A percentile compares a stretch with the other conserved stretches of the same genome.
Evolutionary conservation across 2,888 invertebrate genomes (phyloP).

Genomic region (Dryomyza anilis): DNA sequence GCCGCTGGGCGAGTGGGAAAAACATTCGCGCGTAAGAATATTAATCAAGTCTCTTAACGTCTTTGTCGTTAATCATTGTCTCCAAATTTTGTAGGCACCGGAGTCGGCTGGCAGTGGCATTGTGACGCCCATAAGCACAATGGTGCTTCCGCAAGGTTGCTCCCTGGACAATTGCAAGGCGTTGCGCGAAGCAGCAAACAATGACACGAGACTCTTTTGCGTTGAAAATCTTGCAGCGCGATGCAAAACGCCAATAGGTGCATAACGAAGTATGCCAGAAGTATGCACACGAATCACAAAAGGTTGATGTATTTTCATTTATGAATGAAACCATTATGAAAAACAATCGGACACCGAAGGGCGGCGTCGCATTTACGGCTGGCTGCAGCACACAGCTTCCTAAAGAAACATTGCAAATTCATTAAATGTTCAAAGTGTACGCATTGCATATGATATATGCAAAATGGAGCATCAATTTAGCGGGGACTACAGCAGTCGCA

Average conservation of each 20-base stretch:
- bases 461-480: conserved; percentile 73
- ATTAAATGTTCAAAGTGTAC: conserved; percentile 75
- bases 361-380: background rate
- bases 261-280: conserved; percentile 68
- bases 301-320: conserved; percentile 76
- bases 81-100: conserved; percentile 70
- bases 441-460: conserved; percentile 73
- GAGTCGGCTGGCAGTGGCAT: conserved; percentile 84
- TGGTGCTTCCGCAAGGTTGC: conserved; percentile 79
- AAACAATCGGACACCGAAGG: no score
- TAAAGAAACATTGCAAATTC: conserved; percentile 67
- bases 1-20: conserved; percentile 85
- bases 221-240: conserved; percentile 71
- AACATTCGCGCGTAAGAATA: conserved; percentile 75
- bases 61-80: background rate
- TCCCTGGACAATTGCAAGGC: conserved; percentile 84
- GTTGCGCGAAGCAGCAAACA: conserved; percentile 71
- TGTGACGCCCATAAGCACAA: conserved; percentile 83
- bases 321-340: conserved; percentile 69
- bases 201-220: conserved; percentile 72
- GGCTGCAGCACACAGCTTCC: no score
- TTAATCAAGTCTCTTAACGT: background rate
- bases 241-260: conserved; percentile 70
- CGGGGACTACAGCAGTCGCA: conserved; percentile 69
- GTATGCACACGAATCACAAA: conserved; percentile 69